Evolutionary conservation across 2,888 invertebrate species (phyloP).

Genomic region (Dioctria rufipes): DNA sequence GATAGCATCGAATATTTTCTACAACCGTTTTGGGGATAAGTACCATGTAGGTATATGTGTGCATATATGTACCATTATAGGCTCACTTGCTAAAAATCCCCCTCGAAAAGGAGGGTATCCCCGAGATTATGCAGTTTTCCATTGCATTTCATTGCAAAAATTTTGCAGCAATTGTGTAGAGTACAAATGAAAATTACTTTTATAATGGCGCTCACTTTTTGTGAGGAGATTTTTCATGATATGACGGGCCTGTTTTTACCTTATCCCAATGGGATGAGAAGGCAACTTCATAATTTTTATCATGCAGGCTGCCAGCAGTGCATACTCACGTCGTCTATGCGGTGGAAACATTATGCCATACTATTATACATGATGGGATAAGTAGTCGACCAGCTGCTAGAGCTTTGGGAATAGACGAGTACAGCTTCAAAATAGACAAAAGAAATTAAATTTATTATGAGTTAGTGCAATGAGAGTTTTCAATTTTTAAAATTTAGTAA

Average conservation of each 20-base stretch:
- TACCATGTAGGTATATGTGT: background rate
- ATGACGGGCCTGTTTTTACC: slow-evolving; percentile 38
- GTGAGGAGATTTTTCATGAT: slow-evolving; percentile 31
- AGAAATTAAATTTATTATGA: too few species aligned
- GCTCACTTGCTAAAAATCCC: too few species aligned
- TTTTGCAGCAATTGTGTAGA: slow-evolving; percentile 17
- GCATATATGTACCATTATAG: slow-evolving; percentile 4
- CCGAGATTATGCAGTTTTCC: slow-evolving; percentile 25
- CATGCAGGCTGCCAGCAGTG: slow-evolving; percentile 6
- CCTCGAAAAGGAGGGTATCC: too few species aligned
- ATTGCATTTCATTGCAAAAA: slow-evolving; percentile 2
- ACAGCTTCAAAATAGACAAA: too few species aligned
- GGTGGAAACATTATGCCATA: too few species aligned
- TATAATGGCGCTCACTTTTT: slow-evolving; percentile 30
- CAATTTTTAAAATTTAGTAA: too few species aligned
- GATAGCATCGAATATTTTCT: slow-evolving; percentile 42
- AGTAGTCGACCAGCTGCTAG: too few species aligned
- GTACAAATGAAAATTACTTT: slow-evolving; percentile 40
- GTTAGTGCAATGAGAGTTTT: too few species aligned
- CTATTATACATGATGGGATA: slow-evolving; percentile 16
- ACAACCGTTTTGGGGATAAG: background rate
- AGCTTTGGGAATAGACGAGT: too few species aligned
- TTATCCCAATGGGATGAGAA: too few species aligned
- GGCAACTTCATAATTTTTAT: slow-evolving; percentile 35
- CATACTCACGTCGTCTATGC: background rate